Evolutionary conservation across 2,888 invertebrate genomes (phyloP), one percentile per base, ranked within the genome.

Genomic region (Palloptera scutellata): DNA sequence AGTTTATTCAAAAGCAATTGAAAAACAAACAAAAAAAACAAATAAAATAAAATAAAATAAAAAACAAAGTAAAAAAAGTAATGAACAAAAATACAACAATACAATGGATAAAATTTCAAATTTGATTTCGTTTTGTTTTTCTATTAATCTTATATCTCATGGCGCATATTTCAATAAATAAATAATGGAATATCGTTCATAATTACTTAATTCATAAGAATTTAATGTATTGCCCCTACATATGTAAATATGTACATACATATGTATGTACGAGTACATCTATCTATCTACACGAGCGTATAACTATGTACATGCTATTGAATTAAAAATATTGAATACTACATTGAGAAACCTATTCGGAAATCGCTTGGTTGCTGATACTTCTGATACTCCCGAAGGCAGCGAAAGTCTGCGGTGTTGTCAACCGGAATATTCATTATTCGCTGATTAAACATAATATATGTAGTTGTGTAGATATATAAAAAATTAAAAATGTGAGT

Each of bases 351-450:
- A 66, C 63, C 54, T 30, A 55, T 55, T 20, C 13, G 12, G 45
- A 45, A 6, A 20, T 59, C 13, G 19, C 59, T 20, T 20, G 5
- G n/a, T 10, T 20, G 15, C n/a, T 40, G 8, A 15, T 55, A 63
- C 62, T n/a, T n/a, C n/a, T 2, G 6, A 30, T 30, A 30, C 30
- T 30, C 30, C 6, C 30, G 6, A 30, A 30, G 30, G 3, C 30
- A 30, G 30, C 30, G 6, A 30, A 30, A 30, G 30, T 30, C 30
- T 30, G 30, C 30, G 30, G 68, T 68, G 70, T 70, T 70, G 70
- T 70, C 68, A 70, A 70, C 70, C 68, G 70, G 70, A 70, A 68
- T 70, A 63, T 68, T 61, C 61, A 64, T 66, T 68, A 64, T 53
- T 70, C 43, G 67, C 64, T 68, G 45, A 61, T 66, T 63, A 66